phyloP scores from a whole-genome alignment of 1,140 invertebrate species.

The Piezodorus guildinii region DNA sequence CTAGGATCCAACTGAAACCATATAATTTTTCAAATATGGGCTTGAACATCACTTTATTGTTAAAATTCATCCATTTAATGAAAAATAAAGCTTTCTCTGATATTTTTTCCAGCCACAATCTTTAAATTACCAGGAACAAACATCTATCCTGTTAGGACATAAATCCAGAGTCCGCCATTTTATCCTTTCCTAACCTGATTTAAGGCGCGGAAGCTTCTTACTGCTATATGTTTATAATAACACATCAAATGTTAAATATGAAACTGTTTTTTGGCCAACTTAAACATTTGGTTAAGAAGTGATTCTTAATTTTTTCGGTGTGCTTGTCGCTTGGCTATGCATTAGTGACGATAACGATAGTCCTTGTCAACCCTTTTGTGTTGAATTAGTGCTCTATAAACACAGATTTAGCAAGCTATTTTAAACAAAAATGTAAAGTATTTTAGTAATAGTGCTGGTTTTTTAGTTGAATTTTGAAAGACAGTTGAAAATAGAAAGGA shows the following conservation, averaged over 20 bases:
- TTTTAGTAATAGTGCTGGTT: no score
- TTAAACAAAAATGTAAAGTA: no score
- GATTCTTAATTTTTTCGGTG: not conserved
- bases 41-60: no score
- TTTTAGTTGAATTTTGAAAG: no score
- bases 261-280: not conserved
- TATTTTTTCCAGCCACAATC: not conserved
- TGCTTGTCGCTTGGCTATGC: not conserved
- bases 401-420: not conserved
- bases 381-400: slow-evolving; percentile 13
- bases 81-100: no score
- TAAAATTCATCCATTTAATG: no score
- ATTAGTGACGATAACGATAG: not conserved
- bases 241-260: not conserved
- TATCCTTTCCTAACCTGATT: slow-evolving; percentile 20
- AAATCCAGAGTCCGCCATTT: slow-evolving; percentile 19
- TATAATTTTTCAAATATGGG: no score
- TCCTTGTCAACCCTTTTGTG: not conserved
- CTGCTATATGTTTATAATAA: slow-evolving; percentile 15
- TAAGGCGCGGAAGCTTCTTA: slow-evolving; percentile 20
- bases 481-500: no score
- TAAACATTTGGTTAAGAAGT: not conserved
- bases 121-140: slow-evolving; percentile 8
- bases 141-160: not conserved
- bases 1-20: no score